Conservation (phyloP, 2,797 vertebrate genomes). For the Pangasius krempfi region DNA sequence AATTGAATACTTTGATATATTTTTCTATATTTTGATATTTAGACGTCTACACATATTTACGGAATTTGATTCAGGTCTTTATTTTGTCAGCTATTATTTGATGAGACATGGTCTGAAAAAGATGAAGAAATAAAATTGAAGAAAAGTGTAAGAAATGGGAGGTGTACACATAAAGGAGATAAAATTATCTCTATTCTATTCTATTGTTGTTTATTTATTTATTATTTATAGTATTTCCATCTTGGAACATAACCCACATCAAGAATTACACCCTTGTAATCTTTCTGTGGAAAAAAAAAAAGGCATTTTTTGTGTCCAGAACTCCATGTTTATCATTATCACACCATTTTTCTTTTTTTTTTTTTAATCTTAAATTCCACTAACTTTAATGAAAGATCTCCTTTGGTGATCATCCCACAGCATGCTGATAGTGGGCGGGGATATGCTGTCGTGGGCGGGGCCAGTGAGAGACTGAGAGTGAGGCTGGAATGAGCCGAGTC, state of each 20-base stretch:
- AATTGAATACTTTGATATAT: background rate
- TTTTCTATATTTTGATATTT: background rate
- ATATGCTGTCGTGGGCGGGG: slow-evolving; percentile 24
- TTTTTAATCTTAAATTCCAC: background rate
- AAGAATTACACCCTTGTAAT: background rate
- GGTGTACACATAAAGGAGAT: no score
- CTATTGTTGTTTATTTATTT: background rate
- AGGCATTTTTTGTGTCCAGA: background rate
- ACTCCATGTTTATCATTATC: background rate
- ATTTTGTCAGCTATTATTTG: background rate
- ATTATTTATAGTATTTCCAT: background rate
- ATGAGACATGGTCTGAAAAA: background rate
- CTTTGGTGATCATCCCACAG: background rate
- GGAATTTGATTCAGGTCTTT: background rate
- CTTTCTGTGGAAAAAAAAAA: background rate
- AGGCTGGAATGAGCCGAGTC: slow-evolving; percentile 82
- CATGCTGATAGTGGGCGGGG: slow-evolving; percentile 10
- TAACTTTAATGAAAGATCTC: background rate
- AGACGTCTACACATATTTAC: background rate
- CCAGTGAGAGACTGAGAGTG: slow-evolving; percentile 33
- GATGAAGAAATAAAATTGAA: no score
- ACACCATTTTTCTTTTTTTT: background rate
- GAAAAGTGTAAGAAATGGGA: no score
- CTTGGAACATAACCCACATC: background rate
- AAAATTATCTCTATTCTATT: background rate